Percentiles rank a stretch among this genome's conserved stretches.
These are phyloP conservation scores for Drosophila punjabiensis DNA, from an alignment of 1,140 invertebrate species.

Conservation along the genomic window DNA sequence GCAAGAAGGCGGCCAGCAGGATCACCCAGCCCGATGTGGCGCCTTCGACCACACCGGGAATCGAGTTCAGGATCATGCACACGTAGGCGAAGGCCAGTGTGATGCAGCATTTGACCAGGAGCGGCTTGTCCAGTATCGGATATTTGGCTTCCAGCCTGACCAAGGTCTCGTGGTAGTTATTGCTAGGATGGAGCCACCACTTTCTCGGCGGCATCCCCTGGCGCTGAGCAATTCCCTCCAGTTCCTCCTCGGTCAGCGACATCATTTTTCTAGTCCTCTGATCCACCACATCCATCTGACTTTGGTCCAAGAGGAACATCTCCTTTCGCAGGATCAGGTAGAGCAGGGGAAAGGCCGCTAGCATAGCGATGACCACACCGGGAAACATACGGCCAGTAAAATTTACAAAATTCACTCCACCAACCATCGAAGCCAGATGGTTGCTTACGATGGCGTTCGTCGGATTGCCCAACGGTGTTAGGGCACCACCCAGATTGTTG, in stretches of 20 bases:
- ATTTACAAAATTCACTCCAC: slow-evolving; percentile 91
- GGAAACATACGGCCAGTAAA: slow-evolving; percentile 92
- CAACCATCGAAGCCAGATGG: slow-evolving; percentile 87
- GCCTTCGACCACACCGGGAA: slow-evolving; percentile 86
- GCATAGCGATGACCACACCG: slow-evolving; percentile 89
- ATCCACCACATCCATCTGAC: background rate
- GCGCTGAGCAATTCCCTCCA: background rate
- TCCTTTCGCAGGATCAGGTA: background rate
- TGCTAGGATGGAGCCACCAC: slow-evolving; percentile 86
- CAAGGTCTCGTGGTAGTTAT: slow-evolving; percentile 85
- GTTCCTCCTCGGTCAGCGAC: background rate
- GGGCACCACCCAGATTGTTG: slow-evolving; percentile 93
- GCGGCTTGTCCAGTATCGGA: slow-evolving; percentile 65
- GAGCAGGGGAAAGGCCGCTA: slow-evolving; percentile 87
- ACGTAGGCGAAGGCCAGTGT: slow-evolving; percentile 86
- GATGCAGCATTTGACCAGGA: slow-evolving; percentile 89
- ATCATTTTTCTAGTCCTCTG: background rate
- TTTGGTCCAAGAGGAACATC: background rate
- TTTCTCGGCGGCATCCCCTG: background rate
- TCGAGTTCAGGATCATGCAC: slow-evolving; percentile 89
- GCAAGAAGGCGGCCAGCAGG: slow-evolving; percentile 88
- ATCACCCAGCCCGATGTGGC: slow-evolving; percentile 90
- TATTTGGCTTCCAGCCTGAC: slow-evolving; percentile 39
- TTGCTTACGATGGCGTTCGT: slow-evolving; percentile 95
- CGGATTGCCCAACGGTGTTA: slow-evolving; percentile 94